phyloP scores from a whole-genome alignment of 64 coral and sea anemone species.

The Platygyra sinensis region DNA sequence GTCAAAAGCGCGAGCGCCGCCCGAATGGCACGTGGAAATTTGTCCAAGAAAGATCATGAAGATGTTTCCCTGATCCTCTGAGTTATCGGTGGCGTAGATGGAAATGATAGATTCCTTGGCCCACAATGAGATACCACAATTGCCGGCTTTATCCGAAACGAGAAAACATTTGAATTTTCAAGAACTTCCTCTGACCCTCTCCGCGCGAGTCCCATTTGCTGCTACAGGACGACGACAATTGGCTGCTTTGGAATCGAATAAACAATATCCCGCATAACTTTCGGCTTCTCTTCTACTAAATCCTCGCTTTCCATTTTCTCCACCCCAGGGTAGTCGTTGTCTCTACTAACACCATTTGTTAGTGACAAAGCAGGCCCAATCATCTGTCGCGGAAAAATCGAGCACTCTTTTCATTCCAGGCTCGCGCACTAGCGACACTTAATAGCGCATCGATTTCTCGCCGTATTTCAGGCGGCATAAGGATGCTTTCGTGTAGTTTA shows the following conservation, averaged over 20 bases:
- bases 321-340: conserved; percentile 23
- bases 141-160: conserved; percentile 37
- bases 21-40: conserved; percentile 44
- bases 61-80: conserved; percentile 38
- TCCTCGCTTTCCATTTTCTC: conserved; percentile 79
- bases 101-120: conserved; percentile 15
- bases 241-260: conserved; percentile 69
- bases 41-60: conserved; percentile 29
- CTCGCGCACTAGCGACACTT: conserved; percentile 79
- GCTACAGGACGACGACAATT: conserved; percentile 53
- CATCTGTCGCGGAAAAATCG: conserved; percentile 67
- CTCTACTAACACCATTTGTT: conserved; percentile 60
- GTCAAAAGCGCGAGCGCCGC: too few relatives aligned
- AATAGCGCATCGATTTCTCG: conserved; percentile 88
- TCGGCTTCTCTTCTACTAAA: conserved; percentile 45
- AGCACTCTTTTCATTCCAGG: conserved; percentile 55
- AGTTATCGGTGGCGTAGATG: not conserved
- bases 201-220: conserved; percentile 56
- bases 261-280: conserved; percentile 79
- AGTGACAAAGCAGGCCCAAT: conserved; percentile 63
- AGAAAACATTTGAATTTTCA: not conserved
- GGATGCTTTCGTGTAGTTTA: conserved; percentile 86
- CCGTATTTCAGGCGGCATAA: conserved; percentile 93
- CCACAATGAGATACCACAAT: conserved; percentile 82
- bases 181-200: conserved; percentile 47